Conservation (phyloP, 2,888 invertebrate species). For the Cyclophora albipunctata region DNA sequence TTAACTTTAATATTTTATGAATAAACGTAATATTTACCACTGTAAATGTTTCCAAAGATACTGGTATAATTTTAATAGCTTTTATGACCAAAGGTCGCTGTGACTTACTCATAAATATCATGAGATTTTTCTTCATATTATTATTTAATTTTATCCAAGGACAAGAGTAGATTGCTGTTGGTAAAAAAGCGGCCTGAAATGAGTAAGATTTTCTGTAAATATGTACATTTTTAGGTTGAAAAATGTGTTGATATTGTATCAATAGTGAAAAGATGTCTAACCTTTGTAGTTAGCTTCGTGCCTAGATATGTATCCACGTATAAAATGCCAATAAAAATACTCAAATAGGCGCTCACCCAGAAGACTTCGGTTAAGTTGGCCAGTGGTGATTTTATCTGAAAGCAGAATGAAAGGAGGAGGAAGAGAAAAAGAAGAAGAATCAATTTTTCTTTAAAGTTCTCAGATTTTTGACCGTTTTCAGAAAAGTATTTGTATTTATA, state of each 20-base stretch:
- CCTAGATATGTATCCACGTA: conserved; percentile 46
- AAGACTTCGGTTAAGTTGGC: conserved; percentile 30
- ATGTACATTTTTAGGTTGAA: neutral
- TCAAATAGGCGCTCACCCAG: conserved; percentile 37
- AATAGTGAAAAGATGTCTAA: no score
- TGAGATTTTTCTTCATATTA: conserved; percentile 29
- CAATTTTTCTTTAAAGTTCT: no score
- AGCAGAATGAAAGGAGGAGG: conserved; percentile 11
- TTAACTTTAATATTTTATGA: no score
- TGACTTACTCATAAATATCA: conserved; percentile 38
- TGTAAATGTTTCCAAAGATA: conserved; percentile 44
- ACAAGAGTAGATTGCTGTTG: conserved; percentile 28
- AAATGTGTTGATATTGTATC: no score
- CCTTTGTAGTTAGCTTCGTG: conserved; percentile 37
- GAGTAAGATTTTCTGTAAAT: conserved; percentile 1
- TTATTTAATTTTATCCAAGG: conserved; percentile 37
- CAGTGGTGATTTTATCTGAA: conserved; percentile 41
- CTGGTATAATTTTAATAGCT: conserved; percentile 33
- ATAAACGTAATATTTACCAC: conserved; percentile 26
- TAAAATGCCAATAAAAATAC: conserved; percentile 27
- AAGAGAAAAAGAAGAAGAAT: no score
- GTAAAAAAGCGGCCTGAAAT: conserved; percentile 37
- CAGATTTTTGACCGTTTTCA: no score
- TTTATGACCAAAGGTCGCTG: conserved; percentile 39
- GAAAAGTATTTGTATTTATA: no score